Evolutionary conservation across 1,140 invertebrate genomes (phyloP).

Genomic region (Holcopasites calliopsidis): DNA sequence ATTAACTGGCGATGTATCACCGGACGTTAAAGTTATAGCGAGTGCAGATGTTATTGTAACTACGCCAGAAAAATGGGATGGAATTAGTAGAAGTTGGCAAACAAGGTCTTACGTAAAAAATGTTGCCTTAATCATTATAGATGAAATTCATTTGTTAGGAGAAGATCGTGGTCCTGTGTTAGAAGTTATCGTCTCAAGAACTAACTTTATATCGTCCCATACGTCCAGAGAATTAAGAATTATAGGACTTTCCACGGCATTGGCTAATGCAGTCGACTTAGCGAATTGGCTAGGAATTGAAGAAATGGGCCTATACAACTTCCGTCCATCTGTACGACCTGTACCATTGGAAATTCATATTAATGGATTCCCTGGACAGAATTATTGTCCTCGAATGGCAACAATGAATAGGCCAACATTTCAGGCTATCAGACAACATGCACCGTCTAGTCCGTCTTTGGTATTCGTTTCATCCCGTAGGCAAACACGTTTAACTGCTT

Average conservation of each 20-base stretch:
- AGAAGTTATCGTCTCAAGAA: slow-evolving; percentile 92
- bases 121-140: slow-evolving; percentile 97
- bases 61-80: slow-evolving; percentile 99
- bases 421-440: slow-evolving; percentile 96
- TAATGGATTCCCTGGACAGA: slow-evolving; percentile 95
- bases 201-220: slow-evolving; percentile 95
- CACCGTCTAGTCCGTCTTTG: slow-evolving; percentile 92
- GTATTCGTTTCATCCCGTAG: slow-evolving; percentile 99
- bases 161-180: slow-evolving; percentile 92
- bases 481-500: slow-evolving; percentile 97
- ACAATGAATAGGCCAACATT: slow-evolving; percentile 99
- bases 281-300: slow-evolving; percentile 97
- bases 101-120: slow-evolving; percentile 96
- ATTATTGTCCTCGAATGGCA: slow-evolving; percentile 99
- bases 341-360: slow-evolving; percentile 98
- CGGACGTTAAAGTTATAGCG: slow-evolving; percentile 92
- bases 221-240: slow-evolving; percentile 90
- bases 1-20: slow-evolving; percentile 97
- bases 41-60: slow-evolving; percentile 96
- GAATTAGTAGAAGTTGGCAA: slow-evolving; percentile 98
- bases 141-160: slow-evolving; percentile 98
- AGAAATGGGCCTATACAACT: slow-evolving; percentile 96
- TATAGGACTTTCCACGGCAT: slow-evolving; percentile 97
- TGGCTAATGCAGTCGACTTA: slow-evolving; percentile 98
- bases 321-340: slow-evolving; percentile 97